Evolutionary conservation across 2,888 invertebrate species (phyloP).

Genomic region (Cyaniris semiargus): DNA sequence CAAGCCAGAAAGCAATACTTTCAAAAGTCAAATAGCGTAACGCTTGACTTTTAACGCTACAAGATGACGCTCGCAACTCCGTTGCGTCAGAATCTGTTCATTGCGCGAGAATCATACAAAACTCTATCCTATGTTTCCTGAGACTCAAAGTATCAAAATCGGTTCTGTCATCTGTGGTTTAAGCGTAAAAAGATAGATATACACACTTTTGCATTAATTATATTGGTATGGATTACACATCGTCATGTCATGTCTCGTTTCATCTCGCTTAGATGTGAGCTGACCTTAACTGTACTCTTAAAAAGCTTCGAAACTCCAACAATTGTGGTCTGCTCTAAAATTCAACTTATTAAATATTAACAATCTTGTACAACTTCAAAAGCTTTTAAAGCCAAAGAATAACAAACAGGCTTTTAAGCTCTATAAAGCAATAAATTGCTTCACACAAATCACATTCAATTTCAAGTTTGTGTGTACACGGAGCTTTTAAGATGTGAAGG

Average conservation of each 20-base stretch:
- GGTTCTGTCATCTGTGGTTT: no score
- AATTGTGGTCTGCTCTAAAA: not conserved
- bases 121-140: no score
- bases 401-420: constrained; percentile 5
- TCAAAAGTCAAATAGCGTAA: no score
- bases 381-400: constrained; percentile 13
- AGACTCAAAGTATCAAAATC: no score
- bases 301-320: not conserved
- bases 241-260: not conserved
- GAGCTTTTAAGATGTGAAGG: not conserved
- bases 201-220: no score
- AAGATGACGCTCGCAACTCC: no score
- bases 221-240: no score
- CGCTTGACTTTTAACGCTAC: no score
- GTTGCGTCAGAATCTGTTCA: no score
- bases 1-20: no score
- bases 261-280: not conserved
- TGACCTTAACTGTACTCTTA: not conserved
- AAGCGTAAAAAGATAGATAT: no score
- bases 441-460: constrained; percentile 6
- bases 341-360: constrained; percentile 9
- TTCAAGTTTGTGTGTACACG: not conserved
- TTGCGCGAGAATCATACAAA: no score
- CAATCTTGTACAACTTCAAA: constrained; percentile 1
- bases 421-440: not conserved